These are phyloP conservation scores for Papilio glaucus DNA, from an alignment of 1,140 invertebrate species.

Conservation along the genomic window DNA sequence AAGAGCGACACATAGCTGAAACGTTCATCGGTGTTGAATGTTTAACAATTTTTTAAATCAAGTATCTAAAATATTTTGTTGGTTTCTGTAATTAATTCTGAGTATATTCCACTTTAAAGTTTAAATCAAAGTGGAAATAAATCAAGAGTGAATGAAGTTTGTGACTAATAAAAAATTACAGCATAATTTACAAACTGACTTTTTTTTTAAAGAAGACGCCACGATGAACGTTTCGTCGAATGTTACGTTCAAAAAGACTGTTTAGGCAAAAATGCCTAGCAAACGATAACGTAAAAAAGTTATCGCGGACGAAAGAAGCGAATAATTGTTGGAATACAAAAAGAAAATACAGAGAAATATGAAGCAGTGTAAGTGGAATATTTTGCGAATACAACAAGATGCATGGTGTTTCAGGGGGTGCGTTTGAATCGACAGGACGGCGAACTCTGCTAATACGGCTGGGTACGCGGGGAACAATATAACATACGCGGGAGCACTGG, in stretches of 20 bases:
- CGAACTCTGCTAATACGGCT: constrained; percentile 74
- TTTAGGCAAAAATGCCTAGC: constrained; percentile 55
- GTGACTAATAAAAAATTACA: constrained; percentile 13
- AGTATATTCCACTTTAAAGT: constrained; percentile 2
- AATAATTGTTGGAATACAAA: constrained; percentile 33
- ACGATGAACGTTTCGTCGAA: constrained; percentile 66
- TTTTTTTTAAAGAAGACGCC: constrained; percentile 36
- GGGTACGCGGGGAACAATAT: constrained; percentile 69
- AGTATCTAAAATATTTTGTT: background rate
- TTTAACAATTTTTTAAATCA: background rate
- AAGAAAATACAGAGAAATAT: constrained; percentile 13
- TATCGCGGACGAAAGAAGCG: constrained; percentile 33
- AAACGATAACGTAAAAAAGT: constrained; percentile 61
- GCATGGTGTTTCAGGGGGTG: constrained; percentile 76
- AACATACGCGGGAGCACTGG: constrained; percentile 69
- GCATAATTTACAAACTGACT: background rate
- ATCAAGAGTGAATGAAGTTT: background rate
- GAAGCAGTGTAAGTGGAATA: constrained; percentile 29
- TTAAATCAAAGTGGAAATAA: constrained; percentile 16
- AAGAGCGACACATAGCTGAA: constrained; percentile 16
- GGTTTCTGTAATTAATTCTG: background rate
- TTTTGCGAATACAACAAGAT: constrained; percentile 61
- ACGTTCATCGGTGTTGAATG: constrained; percentile 30
- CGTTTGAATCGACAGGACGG: constrained; percentile 74
- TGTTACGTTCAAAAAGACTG: constrained; percentile 58